Percentiles rank a stretch among this genome's conserved stretches.
These are phyloP conservation scores for Lampris megalopsis DNA, from an alignment of 2,113 vertebrate genomes.

Conservation along the genomic window DNA sequence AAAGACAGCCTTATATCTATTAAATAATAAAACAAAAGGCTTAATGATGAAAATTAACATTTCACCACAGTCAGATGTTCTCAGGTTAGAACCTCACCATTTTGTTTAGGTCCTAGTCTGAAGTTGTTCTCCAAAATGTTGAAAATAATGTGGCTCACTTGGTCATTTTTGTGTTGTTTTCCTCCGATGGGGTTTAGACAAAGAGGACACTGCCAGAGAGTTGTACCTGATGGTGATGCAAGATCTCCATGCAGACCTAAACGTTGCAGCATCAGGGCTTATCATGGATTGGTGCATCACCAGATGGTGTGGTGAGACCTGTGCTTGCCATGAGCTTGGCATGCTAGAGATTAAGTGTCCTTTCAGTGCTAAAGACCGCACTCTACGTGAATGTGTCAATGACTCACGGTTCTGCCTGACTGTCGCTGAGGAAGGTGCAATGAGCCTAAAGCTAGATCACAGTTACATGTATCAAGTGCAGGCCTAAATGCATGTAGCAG, in stretches of 20 bases:
- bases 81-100: neutral
- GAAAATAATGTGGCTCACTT: neutral
- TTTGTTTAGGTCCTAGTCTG: neutral
- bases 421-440: too few relatives aligned
- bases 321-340: too few relatives aligned
- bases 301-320: too few relatives aligned
- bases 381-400: neutral
- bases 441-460: too few relatives aligned
- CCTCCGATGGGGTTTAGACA: neutral
- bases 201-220: neutral
- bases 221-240: neutral
- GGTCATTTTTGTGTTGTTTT: neutral
- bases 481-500: slow-evolving; percentile 17
- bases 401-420: neutral
- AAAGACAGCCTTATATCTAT: neutral
- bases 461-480: neutral
- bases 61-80: too few relatives aligned
- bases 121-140: too few relatives aligned
- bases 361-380: neutral
- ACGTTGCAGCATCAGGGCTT: neutral
- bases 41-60: too few relatives aligned
- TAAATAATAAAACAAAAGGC: neutral
- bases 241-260: neutral
- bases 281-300: neutral
- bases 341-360: too few relatives aligned